phyloP scores from a whole-genome alignment of 2,113 vertebrate species.

The Apteryx owenii region DNA sequence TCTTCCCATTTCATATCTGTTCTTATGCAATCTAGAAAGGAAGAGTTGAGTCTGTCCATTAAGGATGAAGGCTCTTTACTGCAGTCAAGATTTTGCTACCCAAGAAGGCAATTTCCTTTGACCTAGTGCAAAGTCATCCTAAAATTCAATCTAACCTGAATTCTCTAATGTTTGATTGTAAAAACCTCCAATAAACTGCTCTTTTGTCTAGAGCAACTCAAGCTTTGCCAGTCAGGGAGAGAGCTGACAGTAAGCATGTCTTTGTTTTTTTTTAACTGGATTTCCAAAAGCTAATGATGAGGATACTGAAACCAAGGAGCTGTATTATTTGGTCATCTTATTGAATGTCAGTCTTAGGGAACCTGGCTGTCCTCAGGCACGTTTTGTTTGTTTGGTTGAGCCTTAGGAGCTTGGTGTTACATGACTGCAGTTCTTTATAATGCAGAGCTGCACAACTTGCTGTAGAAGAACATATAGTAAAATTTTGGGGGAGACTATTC shows the following conservation, averaged over 20 bases:
- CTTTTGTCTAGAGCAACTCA: background rate
- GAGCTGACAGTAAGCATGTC: background rate
- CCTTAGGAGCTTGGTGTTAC: background rate
- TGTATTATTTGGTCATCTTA: background rate
- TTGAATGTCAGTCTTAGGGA: background rate
- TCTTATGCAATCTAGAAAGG: background rate
- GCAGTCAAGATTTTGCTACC: background rate
- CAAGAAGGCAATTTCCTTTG: background rate
- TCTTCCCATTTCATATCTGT: background rate
- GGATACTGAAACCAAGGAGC: background rate
- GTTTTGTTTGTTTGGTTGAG: background rate
- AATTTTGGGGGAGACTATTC: background rate
- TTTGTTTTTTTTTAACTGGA: background rate
- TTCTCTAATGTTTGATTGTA: background rate
- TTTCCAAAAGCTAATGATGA: background rate
- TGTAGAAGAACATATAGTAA: background rate
- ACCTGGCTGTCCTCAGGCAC: background rate
- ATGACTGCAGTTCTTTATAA: background rate
- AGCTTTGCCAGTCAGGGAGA: background rate
- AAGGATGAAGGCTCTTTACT: background rate
- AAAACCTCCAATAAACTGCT: background rate
- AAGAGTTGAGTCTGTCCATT: background rate
- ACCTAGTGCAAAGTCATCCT: background rate
- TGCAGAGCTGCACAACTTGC: background rate
- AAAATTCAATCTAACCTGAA: background rate